Percentiles rank a stretch among this genome's conserved stretches.
Conservation (phyloP, 2,113 vertebrate genomes). For the Larimichthys polyactis region DNA sequence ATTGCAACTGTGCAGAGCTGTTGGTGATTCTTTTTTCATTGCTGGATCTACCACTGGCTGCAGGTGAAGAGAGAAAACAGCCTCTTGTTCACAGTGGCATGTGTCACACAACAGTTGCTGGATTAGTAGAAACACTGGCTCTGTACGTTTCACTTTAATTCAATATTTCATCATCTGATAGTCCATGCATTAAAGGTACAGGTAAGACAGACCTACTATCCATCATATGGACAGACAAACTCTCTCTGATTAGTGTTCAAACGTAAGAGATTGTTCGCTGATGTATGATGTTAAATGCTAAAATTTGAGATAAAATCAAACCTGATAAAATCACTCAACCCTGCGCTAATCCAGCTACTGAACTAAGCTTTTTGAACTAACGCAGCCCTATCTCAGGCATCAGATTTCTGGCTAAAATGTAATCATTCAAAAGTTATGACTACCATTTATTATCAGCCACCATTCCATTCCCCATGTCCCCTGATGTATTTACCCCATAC, state of each 20-base stretch:
- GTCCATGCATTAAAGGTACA: not conserved
- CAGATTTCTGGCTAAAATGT: not conserved
- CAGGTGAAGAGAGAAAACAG: not conserved
- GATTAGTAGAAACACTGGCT: not conserved
- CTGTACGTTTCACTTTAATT: not conserved
- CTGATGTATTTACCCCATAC: not conserved
- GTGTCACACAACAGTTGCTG: not conserved
- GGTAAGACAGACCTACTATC: not conserved
- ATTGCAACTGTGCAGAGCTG: conserved; percentile 24
- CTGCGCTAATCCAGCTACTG: not conserved
- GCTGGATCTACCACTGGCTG: conserved; percentile 4
- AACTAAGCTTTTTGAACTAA: not conserved
- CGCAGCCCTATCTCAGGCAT: not conserved
- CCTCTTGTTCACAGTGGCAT: not conserved
- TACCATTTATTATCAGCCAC: not conserved
- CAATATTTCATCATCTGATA: not conserved
- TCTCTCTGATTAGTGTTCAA: too few species aligned
- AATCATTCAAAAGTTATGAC: not conserved
- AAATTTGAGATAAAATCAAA: too few species aligned
- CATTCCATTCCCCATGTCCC: not conserved
- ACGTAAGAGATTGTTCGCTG: not conserved
- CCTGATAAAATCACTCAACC: not conserved
- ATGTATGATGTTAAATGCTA: not conserved
- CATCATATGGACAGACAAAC: not conserved
- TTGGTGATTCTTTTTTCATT: conserved; percentile 12